Evolutionary conservation across 2,797 vertebrate genomes (phyloP).

Genomic region (Cyclura pinguis): DNA sequence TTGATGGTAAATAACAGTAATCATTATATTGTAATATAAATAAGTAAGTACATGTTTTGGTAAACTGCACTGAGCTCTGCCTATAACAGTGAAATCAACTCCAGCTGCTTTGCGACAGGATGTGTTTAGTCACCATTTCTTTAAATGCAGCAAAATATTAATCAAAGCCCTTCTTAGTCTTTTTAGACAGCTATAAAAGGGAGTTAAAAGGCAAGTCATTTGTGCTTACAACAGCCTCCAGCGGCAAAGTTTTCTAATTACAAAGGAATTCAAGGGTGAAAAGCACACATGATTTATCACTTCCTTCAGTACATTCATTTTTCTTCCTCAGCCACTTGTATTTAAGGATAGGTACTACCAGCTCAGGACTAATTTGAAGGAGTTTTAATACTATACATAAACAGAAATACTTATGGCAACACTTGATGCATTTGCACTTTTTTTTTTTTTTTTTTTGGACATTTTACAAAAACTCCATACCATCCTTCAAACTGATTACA

Average conservation of each 20-base stretch:
- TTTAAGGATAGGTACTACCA: background rate
- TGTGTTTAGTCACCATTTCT: background rate
- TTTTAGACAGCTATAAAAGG: background rate
- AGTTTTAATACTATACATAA: background rate
- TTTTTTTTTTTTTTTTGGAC: too few species aligned
- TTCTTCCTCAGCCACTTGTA: background rate
- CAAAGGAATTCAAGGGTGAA: conserved; percentile 69
- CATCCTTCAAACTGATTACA: background rate
- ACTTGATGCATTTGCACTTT: background rate
- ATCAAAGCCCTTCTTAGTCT: background rate
- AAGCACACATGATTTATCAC: conserved; percentile 60
- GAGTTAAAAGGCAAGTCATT: conserved; percentile 32
- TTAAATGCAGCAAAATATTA: background rate
- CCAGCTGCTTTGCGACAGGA: background rate
- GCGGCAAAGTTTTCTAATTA: conserved; percentile 69
- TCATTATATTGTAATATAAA: background rate
- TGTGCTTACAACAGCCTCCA: conserved; percentile 46
- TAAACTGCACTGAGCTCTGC: background rate
- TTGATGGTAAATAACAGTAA: too few species aligned
- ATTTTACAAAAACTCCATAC: too few species aligned
- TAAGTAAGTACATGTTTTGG: too few species aligned
- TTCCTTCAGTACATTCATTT: rapidly evolving
- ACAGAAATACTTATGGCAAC: background rate
- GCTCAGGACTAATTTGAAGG: background rate
- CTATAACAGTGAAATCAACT: background rate